Evolutionary conservation across 2,888 invertebrate species (phyloP), one percentile per base, ranked within the genome.

Genomic region (Melipona beecheii): DNA sequence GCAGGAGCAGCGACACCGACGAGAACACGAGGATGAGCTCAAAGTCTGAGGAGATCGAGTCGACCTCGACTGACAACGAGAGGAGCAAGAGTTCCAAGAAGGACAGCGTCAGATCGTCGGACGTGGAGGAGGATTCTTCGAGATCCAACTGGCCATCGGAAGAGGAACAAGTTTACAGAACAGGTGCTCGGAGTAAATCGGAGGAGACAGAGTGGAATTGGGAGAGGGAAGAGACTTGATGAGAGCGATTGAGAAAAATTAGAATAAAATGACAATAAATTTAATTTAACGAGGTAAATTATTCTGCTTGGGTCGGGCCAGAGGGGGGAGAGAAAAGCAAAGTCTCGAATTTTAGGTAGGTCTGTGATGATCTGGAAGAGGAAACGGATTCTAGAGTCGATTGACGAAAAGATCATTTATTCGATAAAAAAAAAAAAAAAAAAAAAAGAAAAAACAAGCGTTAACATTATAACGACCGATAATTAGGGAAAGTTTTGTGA

Each of bases 141-240:
- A 90, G 75, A 60, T 77, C 89, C 68, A 87, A 91, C 75, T 91
- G 91, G 91, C 85, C 86, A 3, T 87, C 78, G 43, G 92, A 92
- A 36, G 92, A 93, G 17, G 91, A 92, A 69, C 90, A 88, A 56
- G 80, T 65, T 73, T 72, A 82, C 56, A 86, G 68, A 54, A 79
- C 83, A 70, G 84, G 80, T 9, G 62, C 70, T 56, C 89, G 87
- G 58, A 86, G 91, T 49, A 89, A 89, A 56, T 91, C 91, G 36
- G 91, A 92, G 21, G 91, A 93, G 71, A 84, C 88, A 36, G 89
- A 89, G 80, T 91, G 91, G 91, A 84, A 89, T 15, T 92, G 91
- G 91, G 91, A 92, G 49, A 87, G 90, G 75, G 91, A 91, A 54
- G 91, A 92, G 71, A 92, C 92, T 83, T 93, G 93, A 93, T 81